Evolutionary conservation across 1,140 invertebrate species (phyloP), one percentile per base, ranked within the genome.

Genomic region (Piezodorus guildinii): DNA sequence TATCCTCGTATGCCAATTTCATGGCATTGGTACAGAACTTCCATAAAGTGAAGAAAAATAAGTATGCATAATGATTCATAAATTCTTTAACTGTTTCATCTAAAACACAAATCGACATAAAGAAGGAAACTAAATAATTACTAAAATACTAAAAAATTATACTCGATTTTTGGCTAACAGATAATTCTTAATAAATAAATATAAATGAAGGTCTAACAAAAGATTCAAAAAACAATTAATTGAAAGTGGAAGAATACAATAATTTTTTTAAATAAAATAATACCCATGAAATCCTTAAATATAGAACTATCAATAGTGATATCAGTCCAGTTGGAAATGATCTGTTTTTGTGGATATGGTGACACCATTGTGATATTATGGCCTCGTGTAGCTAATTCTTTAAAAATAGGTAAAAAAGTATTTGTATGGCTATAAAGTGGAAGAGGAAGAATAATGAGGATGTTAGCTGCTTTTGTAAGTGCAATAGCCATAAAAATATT

Each of bases 291-390:
- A 8, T 65, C n/a, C 21, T 67, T 15, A 27, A 61, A 34, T 15
- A 19, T 39, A 8, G 44, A 66, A 4, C 19, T 49, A 12, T 23
- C 21, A 16, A 60, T 34, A 10, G 17, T 14, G 21, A 60, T 60
- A 17, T 60, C n/a, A 17, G 30, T 60, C 58, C 30, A 60, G 19
- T 60, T 60, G 5, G 25, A 6, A 6, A 43, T 16, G 10, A 4
- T 17, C 15, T n/a, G 15, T 43, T 19, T 39, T 17, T 60, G 58
- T 14, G 58, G 58, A 23, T 43, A 62, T 34, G 62, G 62, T 17
- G 45, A 43, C 10, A 62, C 27, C 45, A 62, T 52, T 6, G 64
- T 65, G 15, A 65, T 15, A 30, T 65, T 61, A 56, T 65, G 64
- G 4, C 64, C 64, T 44, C 60, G n/a, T 9, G 16, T 17, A 9